phyloP scores from a whole-genome alignment of 2,797 vertebrate genomes.

The Acipenser ruthenus region DNA sequence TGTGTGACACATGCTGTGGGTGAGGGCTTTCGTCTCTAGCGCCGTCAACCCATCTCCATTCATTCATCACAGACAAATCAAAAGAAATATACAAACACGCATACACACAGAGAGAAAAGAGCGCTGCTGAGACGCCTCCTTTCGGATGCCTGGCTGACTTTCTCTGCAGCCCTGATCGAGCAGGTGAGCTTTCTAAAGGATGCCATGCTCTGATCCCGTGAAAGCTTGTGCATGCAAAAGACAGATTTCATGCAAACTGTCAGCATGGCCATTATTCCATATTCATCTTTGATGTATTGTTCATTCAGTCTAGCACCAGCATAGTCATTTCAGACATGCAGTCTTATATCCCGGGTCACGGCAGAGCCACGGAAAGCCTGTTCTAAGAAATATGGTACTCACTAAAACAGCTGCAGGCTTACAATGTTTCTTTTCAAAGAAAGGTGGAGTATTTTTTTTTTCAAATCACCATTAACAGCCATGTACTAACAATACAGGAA shows the following conservation, averaged over 20 bases:
- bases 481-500: constrained; percentile 40
- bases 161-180: constrained; percentile 28
- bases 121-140: constrained; percentile 30
- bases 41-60: no score
- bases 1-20: no score
- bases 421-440: constrained; percentile 22
- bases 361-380: constrained; percentile 20
- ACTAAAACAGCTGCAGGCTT: constrained; percentile 31
- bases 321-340: constrained; percentile 27
- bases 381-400: constrained; percentile 32
- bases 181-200: constrained; percentile 40
- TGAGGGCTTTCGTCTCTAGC: no score
- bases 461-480: constrained; percentile 39
- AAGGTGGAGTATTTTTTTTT: constrained; percentile 32
- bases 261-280: constrained; percentile 49
- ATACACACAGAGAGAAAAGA: neutral
- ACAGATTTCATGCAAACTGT: constrained; percentile 46
- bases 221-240: constrained; percentile 27
- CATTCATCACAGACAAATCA: no score
- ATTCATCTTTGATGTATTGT: constrained; percentile 59
- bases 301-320: constrained; percentile 23
- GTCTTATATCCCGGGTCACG: constrained; percentile 33
- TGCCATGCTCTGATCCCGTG: constrained; percentile 32
- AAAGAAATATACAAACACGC: no score
- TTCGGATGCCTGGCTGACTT: constrained; percentile 35